Evolutionary conservation across 2,113 vertebrate genomes (phyloP), one percentile per base, ranked within the genome.

Genomic region (Zapornia atra): DNA sequence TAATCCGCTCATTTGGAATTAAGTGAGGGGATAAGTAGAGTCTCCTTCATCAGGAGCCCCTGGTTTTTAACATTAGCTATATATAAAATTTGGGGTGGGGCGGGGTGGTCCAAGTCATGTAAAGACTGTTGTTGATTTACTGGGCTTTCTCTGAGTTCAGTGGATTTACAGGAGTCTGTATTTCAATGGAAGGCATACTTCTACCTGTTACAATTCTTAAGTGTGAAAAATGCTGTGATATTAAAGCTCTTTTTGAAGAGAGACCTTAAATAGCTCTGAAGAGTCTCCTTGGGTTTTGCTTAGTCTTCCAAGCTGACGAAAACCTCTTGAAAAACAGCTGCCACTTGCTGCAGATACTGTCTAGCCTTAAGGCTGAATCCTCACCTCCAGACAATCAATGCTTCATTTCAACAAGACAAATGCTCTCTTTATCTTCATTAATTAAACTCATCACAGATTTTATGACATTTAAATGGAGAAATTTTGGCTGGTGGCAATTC

Each of bases 161-260:
- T 59, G 78, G 7, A 26, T 71, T 75, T 93, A n/a, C 31, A 42
- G 19, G 21, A 51, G 2, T 38, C 46, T 81, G 22, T 14, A 15
- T 70, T 38, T 71, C 2, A 1, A 0, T 34, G 24, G 4, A 28
- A 19, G 20, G 3, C 0, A 1, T 63, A 15, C 16, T 75, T 21
- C 19, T 40, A 15, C 2, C 2, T 2, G 21, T 9, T 76, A 20
- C 5, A 68, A 5, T 20, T 38, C 11, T 2, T 11, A 16, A 50
- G 12, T 29, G 29, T 76, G 24, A 44, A 44, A 71, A 61, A 25
- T n/a, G n/a, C 48, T 78, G 56, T 34, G n/a, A 12, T 29, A 34
- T 5, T 79, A 25, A 44, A 31, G 34, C 57, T 59, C 2, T 16
- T 72, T 25, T 60, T 34, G 14, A 40, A 64, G 56, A 29, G 36